These are phyloP conservation scores for Chromobotia macracanthus DNA, from an alignment of 2,797 vertebrate genomes.

Conservation along the genomic window DNA sequence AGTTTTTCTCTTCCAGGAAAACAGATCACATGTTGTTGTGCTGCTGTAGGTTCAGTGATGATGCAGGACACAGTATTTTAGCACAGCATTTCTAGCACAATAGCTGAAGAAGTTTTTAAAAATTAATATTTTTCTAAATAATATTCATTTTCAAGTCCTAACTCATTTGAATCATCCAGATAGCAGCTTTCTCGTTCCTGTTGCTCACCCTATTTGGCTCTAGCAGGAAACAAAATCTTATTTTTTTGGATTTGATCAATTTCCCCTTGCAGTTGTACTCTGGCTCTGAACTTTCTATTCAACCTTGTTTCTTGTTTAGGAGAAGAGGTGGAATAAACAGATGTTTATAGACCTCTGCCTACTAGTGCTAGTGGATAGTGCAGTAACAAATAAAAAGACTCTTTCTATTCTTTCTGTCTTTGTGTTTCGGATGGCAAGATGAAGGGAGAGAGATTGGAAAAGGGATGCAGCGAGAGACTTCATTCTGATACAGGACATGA, in stretches of 20 bases:
- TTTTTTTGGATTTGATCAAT: background rate
- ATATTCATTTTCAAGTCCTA: no score
- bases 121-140: no score
- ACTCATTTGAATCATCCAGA: no score
- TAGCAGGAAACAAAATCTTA: background rate
- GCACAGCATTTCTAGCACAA: no score
- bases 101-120: no score
- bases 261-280: background rate
- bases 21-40: no score
- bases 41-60: no score
- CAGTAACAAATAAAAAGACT: slow-evolving; percentile 75
- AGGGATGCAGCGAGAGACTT: background rate
- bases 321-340: background rate
- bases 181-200: no score
- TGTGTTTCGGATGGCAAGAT: background rate
- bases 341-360: slow-evolving; percentile 4
- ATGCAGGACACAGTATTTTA: no score
- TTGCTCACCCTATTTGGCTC: background rate
- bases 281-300: background rate
- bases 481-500: slow-evolving; percentile 9
- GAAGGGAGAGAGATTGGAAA: slow-evolving; percentile 5
- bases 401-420: slow-evolving; percentile 31
- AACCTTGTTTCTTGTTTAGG: background rate
- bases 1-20: no score
- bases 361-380: slow-evolving; percentile 49